These are phyloP conservation scores for Ischnus inquisitorius DNA, from an alignment of 2,888 invertebrate genomes.

Conservation along the genomic window DNA sequence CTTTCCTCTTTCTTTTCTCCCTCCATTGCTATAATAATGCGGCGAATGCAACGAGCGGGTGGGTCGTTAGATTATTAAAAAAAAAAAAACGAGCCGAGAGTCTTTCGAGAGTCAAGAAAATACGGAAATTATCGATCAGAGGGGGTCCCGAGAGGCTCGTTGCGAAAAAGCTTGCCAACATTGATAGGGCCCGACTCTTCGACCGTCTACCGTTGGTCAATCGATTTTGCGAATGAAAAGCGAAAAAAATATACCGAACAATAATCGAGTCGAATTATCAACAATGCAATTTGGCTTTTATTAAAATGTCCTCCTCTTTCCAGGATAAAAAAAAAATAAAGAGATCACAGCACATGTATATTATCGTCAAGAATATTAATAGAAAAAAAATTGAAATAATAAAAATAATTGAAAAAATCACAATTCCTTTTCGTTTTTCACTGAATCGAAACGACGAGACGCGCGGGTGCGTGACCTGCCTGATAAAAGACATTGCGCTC, in stretches of 20 bases:
- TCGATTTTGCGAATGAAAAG: conserved; percentile 24
- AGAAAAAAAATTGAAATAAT: background rate
- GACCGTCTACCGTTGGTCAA: background rate
- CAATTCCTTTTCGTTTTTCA: conserved; percentile 38
- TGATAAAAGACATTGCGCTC: conserved; percentile 61
- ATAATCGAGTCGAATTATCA: conserved; percentile 20
- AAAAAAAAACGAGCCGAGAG: conserved; percentile 49
- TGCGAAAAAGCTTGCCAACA: conserved; percentile 52
- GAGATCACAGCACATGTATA: conserved; percentile 42
- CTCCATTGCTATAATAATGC: conserved; percentile 49
- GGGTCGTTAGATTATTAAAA: conserved; percentile 38
- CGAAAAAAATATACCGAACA: conserved; percentile 23
- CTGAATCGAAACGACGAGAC: conserved; percentile 59
- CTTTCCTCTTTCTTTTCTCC: conserved; percentile 3
- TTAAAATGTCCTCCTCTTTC: conserved; percentile 17
- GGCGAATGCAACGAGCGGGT: conserved; percentile 24
- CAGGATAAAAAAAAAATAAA: conserved; percentile 60
- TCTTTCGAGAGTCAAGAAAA: conserved; percentile 59
- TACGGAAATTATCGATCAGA: conserved; percentile 48
- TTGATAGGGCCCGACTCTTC: conserved; percentile 38
- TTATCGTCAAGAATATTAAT: background rate
- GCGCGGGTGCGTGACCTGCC: conserved; percentile 57
- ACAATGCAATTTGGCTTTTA: conserved; percentile 17
- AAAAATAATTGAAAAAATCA: conserved; percentile 29
- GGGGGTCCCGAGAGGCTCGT: conserved; percentile 15